Conservation (phyloP, 2,888 invertebrate genomes). For the Taphrorychus bicolor region DNA sequence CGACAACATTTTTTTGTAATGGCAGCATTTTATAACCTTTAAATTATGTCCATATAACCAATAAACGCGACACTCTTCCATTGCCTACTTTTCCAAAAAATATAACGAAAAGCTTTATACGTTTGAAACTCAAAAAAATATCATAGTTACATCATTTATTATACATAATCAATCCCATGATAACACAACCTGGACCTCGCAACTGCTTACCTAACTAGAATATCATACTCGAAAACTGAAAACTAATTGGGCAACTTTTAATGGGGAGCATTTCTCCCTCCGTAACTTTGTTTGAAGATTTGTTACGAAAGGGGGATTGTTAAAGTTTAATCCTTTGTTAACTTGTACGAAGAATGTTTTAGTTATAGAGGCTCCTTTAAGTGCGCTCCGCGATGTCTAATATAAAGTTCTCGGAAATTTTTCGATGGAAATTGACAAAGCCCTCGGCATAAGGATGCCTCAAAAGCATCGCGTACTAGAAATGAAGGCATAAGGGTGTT, state of each 20-base stretch:
- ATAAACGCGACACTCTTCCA: too few relatives aligned
- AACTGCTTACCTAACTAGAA: constrained; percentile 16
- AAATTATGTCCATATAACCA: too few relatives aligned
- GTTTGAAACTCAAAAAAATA: too few relatives aligned
- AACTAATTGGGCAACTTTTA: constrained; percentile 40
- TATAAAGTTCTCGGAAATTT: constrained; percentile 26
- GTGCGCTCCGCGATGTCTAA: constrained; percentile 23
- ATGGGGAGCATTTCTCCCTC: constrained; percentile 33
- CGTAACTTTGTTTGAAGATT: constrained; percentile 37
- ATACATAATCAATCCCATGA: too few relatives aligned
- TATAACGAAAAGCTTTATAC: too few relatives aligned
- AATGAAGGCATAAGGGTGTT: not conserved
- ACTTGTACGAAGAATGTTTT: constrained; percentile 36
- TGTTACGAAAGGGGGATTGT: constrained; percentile 35
- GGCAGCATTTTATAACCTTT: too few relatives aligned
- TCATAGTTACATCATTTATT: too few relatives aligned
- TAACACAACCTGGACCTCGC: not conserved
- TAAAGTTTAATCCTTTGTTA: constrained; percentile 40
- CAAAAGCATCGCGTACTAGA: not conserved
- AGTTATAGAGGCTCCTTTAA: constrained; percentile 14
- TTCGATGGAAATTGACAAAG: constrained; percentile 4
- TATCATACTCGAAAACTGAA: constrained; percentile 34
- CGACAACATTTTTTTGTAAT: too few relatives aligned
- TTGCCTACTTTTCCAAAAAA: too few relatives aligned
- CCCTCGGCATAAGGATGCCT: not conserved